Percentiles rank a stretch among this genome's conserved stretches.
Conservation (phyloP, 2,113 vertebrate species). For the Lepus europaeus region DNA sequence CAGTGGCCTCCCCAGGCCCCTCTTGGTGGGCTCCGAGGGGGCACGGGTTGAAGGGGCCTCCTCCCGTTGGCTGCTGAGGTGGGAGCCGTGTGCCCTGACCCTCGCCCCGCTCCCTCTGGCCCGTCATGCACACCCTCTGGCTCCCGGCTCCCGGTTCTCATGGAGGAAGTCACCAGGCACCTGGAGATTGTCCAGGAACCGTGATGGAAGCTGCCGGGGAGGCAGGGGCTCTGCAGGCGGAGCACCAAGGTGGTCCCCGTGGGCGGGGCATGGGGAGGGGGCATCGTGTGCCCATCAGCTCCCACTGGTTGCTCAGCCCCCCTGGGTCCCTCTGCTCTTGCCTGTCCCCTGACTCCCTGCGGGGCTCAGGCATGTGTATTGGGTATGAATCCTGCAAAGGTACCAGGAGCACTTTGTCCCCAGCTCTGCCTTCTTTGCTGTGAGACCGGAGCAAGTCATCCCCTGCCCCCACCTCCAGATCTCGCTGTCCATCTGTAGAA, state of each 20-base stretch:
- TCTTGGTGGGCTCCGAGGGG: background rate
- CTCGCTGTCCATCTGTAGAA: background rate
- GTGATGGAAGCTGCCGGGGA: background rate
- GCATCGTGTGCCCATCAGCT: background rate
- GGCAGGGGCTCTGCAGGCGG: background rate
- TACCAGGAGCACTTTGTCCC: background rate
- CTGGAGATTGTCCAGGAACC: background rate
- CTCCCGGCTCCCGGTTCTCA: background rate
- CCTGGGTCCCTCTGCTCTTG: background rate
- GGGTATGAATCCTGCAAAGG: background rate
- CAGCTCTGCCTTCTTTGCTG: background rate
- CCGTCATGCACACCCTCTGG: fast-evolving
- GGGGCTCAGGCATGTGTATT: background rate
- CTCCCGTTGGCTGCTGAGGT: background rate
- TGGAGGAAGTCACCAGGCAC: background rate
- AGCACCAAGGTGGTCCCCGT: background rate
- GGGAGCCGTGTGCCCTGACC: background rate
- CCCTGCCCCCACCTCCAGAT: background rate
- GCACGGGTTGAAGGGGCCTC: background rate
- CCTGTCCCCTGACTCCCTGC: fast-evolving
- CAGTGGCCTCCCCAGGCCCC: background rate
- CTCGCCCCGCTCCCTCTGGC: background rate
- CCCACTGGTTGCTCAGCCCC: background rate
- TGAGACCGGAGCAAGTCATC: background rate
- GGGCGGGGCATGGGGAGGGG: fast-evolving